Conservation (phyloP, 2,797 vertebrate genomes). For the Syngnathus rostellatus region DNA sequence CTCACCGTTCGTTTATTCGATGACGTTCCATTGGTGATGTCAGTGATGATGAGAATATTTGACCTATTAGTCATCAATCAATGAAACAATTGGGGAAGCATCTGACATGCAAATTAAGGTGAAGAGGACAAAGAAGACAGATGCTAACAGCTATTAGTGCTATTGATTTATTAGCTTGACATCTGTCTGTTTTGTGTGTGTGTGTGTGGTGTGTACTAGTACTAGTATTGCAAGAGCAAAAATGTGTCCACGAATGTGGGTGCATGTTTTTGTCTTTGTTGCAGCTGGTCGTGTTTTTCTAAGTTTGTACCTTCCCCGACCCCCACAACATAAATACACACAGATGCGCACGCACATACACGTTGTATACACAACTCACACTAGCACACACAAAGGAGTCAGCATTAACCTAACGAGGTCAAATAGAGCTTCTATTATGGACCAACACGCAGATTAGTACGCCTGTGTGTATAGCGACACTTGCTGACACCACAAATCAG, state of each 20-base stretch:
- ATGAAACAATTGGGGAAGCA: background rate
- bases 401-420: slow-evolving; percentile 6
- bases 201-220: background rate
- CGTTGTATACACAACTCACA: background rate
- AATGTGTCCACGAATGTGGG: background rate
- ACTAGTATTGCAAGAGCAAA: background rate
- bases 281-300: background rate
- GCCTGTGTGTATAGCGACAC: background rate
- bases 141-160: slow-evolving; percentile 4
- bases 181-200: background rate
- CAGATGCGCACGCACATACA: background rate
- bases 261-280: background rate
- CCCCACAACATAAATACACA: background rate
- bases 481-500: slow-evolving; percentile 7
- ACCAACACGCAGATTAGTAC: background rate
- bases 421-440: slow-evolving; percentile 6
- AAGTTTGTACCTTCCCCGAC: background rate
- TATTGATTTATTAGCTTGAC: slow-evolving; percentile 3
- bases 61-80: background rate
- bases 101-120: background rate
- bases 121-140: slow-evolving; percentile 1
- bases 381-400: background rate
- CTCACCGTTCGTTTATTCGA: background rate
- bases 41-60: background rate
- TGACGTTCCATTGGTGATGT: background rate